Evolutionary conservation across 2,113 vertebrate species (phyloP).

Genomic region (Phycodurus eques): DNA sequence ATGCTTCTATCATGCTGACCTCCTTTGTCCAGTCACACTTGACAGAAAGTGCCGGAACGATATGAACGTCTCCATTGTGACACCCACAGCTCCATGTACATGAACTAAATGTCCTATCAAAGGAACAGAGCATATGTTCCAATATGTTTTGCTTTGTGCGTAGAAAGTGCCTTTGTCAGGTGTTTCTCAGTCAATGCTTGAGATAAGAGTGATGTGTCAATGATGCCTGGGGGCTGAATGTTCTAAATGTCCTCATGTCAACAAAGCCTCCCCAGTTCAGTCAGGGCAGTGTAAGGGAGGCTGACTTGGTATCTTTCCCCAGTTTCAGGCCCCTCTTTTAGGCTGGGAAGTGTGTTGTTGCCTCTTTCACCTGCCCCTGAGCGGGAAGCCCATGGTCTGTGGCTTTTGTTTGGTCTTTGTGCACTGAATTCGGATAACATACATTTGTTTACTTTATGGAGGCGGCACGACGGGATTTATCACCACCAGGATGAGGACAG

Average conservation of each 20-base stretch:
- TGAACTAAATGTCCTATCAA: conserved; percentile 9
- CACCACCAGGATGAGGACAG: conserved; percentile 62
- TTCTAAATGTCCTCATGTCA: conserved; percentile 40
- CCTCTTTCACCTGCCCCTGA: conserved; percentile 51
- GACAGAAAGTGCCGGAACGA: conserved; percentile 52
- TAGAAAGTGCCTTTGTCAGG: conserved; percentile 27
- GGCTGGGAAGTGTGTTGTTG: conserved; percentile 33
- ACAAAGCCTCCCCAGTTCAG: conserved; percentile 51
- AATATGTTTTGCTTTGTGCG: conserved; percentile 3
- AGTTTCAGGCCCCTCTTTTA: conserved; percentile 22
- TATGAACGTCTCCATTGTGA: conserved; percentile 16
- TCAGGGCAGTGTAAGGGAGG: conserved; percentile 26
- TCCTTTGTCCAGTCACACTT: conserved; percentile 53
- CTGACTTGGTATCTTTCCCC: conserved; percentile 28
- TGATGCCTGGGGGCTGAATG: conserved; percentile 42
- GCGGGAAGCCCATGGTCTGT: conserved; percentile 65
- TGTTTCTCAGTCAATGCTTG: conserved; percentile 30
- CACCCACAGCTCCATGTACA: conserved; percentile 16
- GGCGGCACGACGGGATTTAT: conserved; percentile 46
- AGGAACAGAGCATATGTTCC: conserved; percentile 7
- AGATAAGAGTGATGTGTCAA: conserved; percentile 58
- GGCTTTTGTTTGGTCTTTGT: conserved; percentile 60
- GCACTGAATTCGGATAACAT: conserved; percentile 57
- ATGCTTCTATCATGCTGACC: conserved; percentile 67
- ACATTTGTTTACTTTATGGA: conserved; percentile 41